phyloP scores from a whole-genome alignment of 2,113 vertebrate genomes.

The Gambusia affinis region DNA sequence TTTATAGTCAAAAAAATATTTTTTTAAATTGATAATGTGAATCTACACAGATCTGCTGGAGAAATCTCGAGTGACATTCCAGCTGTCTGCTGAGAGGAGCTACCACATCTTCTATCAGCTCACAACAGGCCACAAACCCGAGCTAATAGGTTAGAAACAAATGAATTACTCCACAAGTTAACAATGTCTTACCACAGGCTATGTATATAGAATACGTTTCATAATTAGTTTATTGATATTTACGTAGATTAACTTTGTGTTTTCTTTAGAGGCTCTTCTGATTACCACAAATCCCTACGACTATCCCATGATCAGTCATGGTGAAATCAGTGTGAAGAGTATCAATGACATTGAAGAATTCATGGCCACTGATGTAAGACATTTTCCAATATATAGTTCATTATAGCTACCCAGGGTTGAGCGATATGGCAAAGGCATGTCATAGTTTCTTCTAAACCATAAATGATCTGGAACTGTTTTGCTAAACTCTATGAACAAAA shows the following conservation, averaged over 20 bases:
- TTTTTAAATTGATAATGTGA: not conserved
- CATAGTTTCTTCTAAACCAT: not conserved
- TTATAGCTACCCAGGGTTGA: not conserved
- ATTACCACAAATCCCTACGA: slow-evolving; percentile 74
- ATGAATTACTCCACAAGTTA: not conserved
- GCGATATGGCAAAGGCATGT: not conserved
- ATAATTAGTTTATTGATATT: no score
- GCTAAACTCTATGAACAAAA: not conserved
- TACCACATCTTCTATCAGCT: slow-evolving; percentile 84
- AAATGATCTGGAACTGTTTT: not conserved
- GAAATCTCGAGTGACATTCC: slow-evolving; percentile 75
- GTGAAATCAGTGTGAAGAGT: slow-evolving; percentile 74
- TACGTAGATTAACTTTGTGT: not conserved
- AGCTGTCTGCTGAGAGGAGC: slow-evolving; percentile 82
- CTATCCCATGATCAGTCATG: slow-evolving; percentile 71
- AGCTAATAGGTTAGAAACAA: slow-evolving; percentile 74
- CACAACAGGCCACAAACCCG: slow-evolving; percentile 77
- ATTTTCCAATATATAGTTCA: not conserved
- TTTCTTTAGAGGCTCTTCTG: slow-evolving; percentile 72
- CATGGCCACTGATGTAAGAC: slow-evolving; percentile 68
- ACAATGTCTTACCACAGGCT: not conserved
- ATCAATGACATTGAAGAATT: slow-evolving; percentile 73
- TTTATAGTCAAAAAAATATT: not conserved
- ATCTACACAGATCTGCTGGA: slow-evolving; percentile 74
- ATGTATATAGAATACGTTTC: not conserved